Base-by-base conservation (phyloP, 2,113 vertebrate species). In the Brachyhypopomus occidentalis region DNA sequence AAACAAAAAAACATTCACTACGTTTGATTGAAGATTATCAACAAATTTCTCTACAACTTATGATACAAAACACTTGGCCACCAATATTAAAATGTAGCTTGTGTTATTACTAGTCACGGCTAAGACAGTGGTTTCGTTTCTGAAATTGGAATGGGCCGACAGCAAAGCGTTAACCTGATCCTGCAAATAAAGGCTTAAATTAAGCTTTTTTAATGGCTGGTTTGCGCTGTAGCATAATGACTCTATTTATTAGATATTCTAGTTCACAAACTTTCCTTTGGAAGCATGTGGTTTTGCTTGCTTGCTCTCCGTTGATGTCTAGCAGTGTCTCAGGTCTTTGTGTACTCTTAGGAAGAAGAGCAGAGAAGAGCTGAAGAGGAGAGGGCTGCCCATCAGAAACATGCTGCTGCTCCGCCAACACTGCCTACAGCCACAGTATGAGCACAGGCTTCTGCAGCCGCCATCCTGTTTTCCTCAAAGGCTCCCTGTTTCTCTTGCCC, bases 361-460 rank as follows among this genome's bases (percentile, higher is more conserved):
- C 88, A 83, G 77, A 88, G 86, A 14, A 77, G 84, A 52, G 92
- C 88, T 73, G 91, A 90, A 63, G 89, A 91, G 30, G 85, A 91
- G 77, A 88, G 74, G 36, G 88, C 89, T 75, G 85, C 87, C 3
- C 86, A 86, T 82, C 63, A 81, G 36, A 86, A 77, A 67, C 74
- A 7, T 52, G 84, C 79, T 72, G 87, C 82, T 77, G 87, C 82
- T 41, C 66, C 77, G 9, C 55, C 79, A 8, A 70, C 1, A 0
- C 52, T 73, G 23, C 23, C 52, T 77, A 67, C 45, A 58, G 2
- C 5, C 63, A 63, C 84, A 34, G 73, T 77, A 45, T n/a, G 45
- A 25, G 30, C 83, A 55, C 12, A 19, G 0, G 4, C 41, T 25
- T 73, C 25, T 22, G 12, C 45, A 14, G 45, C 45, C 3, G 27